Evolutionary conservation across 1,140 invertebrate genomes (phyloP).

Genomic region (Drosophila repletoides): DNA sequence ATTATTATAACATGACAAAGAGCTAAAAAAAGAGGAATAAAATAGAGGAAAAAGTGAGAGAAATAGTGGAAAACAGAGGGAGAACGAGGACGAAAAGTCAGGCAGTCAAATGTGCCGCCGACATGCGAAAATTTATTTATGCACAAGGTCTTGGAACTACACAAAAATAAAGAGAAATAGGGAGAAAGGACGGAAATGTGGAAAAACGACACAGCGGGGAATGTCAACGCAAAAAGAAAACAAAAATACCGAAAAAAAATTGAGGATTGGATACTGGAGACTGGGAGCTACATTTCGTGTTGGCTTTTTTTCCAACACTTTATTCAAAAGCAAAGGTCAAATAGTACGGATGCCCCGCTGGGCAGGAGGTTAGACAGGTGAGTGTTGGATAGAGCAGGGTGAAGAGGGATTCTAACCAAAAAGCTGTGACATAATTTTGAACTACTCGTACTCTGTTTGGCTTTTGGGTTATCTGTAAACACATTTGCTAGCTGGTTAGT

Average conservation of each 20-base stretch:
- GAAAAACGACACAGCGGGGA: constrained; percentile 28
- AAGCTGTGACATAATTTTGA: constrained; percentile 44
- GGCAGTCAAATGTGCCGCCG: constrained; percentile 52
- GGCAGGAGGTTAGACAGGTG: constrained; percentile 37
- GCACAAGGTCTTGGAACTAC: constrained; percentile 32
- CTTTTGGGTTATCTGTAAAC: constrained; percentile 28
- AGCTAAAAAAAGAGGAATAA: not conserved
- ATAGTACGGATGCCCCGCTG: constrained; percentile 12
- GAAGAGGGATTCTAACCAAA: not conserved
- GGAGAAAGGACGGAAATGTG: constrained; percentile 27
- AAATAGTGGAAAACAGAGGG: not conserved
- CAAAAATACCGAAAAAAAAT: constrained; percentile 5
- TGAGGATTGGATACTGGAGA: not conserved
- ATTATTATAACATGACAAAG: constrained; percentile 43
- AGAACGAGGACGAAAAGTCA: constrained; percentile 7
- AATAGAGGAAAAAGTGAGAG: not conserved
- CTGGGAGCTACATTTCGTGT: constrained; percentile 28
- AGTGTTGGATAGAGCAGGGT: not conserved
- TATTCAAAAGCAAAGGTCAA: constrained; percentile 51
- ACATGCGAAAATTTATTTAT: constrained; percentile 62
- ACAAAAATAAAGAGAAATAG: constrained; percentile 19
- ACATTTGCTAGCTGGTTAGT: constrained; percentile 28
- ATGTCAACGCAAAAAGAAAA: constrained; percentile 32
- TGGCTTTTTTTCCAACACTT: constrained; percentile 38
- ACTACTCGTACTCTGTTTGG: constrained; percentile 8